Conservation (phyloP, 2,888 invertebrate species). For the Ellobium chinense region DNA sequence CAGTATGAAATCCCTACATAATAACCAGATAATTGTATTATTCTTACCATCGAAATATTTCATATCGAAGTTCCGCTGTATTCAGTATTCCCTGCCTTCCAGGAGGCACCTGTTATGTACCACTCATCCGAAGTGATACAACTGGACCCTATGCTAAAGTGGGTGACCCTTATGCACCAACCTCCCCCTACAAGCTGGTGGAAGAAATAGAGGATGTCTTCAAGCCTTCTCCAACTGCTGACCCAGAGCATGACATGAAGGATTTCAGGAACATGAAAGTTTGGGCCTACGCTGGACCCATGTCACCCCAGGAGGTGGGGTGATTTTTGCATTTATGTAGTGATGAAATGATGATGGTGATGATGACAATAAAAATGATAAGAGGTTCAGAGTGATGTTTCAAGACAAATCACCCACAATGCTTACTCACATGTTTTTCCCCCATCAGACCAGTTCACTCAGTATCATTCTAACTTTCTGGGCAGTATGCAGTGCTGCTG, state of each 20-base stretch:
- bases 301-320: constrained; percentile 83
- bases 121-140: constrained; percentile 40
- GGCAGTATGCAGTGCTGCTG: no score
- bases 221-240: not conserved
- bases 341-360: not conserved
- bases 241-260: constrained; percentile 8
- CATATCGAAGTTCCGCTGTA: not conserved
- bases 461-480: no score
- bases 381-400: no score
- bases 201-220: constrained; percentile 34
- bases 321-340: not conserved
- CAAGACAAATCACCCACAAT: no score
- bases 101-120: constrained; percentile 39
- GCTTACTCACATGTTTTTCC: no score
- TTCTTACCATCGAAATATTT: not conserved
- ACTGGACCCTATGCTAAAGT: constrained; percentile 40
- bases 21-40: no score
- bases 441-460: no score
- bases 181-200: constrained; percentile 31
- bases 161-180: constrained; percentile 31
- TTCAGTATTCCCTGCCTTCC: not conserved
- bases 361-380: no score
- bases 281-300: constrained; percentile 92
- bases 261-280: constrained; percentile 43
- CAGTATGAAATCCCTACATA: no score